These are phyloP conservation scores for Hippocampus zosterae DNA, from an alignment of 2,113 vertebrate genomes.

Conservation along the genomic window DNA sequence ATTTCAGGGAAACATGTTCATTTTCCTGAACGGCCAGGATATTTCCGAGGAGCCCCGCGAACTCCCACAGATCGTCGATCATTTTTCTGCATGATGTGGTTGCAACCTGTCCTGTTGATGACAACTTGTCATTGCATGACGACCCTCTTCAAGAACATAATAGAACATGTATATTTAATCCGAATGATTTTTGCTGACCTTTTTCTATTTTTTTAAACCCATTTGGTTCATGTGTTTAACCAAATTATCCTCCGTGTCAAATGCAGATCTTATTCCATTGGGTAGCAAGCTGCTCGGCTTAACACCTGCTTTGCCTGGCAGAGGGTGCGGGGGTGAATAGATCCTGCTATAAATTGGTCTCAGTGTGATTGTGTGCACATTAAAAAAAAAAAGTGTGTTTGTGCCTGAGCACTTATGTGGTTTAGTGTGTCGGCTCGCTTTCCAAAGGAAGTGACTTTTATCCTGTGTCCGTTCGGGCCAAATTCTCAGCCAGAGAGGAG, in stretches of 20 bases:
- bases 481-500: conserved; percentile 44
- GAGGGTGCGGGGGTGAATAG: conserved; percentile 45
- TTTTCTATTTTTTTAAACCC: neutral
- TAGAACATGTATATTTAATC: too few relatives aligned
- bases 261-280: conserved; percentile 20
- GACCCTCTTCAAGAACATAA: too few relatives aligned
- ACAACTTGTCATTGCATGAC: too few relatives aligned
- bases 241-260: conserved; percentile 24
- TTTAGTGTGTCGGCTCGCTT: conserved; percentile 30
- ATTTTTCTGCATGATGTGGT: too few relatives aligned
- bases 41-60: too few relatives aligned
- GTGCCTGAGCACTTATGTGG: conserved; percentile 18
- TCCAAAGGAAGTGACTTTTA: conserved; percentile 67
- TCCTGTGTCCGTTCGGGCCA: conserved; percentile 58
- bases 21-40: too few relatives aligned
- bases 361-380: conserved; percentile 17
- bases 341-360: conserved; percentile 51
- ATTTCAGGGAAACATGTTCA: too few relatives aligned
- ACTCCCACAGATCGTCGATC: too few relatives aligned
- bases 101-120: too few relatives aligned
- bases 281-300: conserved; percentile 23
- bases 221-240: neutral
- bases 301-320: conserved; percentile 59
- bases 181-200: neutral
- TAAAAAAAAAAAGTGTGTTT: conserved; percentile 27